Percentiles rank a stretch among this genome's conserved stretches.
Evolutionary conservation across 1,140 invertebrate species (phyloP).

Genomic region (Aethina tumida): DNA sequence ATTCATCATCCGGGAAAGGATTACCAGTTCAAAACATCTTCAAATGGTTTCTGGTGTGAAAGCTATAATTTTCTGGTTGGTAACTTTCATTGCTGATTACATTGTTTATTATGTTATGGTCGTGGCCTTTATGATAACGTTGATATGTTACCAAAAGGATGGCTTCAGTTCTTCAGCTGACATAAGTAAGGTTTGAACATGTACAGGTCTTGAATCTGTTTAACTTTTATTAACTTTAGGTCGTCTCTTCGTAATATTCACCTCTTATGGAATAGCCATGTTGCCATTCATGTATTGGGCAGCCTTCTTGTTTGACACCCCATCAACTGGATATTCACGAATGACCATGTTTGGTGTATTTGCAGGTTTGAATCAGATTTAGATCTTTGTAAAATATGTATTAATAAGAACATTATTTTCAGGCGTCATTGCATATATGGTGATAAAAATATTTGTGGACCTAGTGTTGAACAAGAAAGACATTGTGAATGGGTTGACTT

Average conservation of each 20-base stretch:
- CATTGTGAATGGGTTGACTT: slow-evolving; percentile 49
- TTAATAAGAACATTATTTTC: no score
- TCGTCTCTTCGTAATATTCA: slow-evolving; percentile 26
- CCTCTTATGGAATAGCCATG: slow-evolving; percentile 38
- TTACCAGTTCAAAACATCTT: slow-evolving; percentile 51
- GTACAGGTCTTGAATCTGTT: no score
- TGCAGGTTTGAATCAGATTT: slow-evolving; percentile 48
- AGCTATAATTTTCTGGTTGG: slow-evolving; percentile 58
- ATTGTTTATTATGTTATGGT: slow-evolving; percentile 49
- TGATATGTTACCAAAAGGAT: slow-evolving; percentile 47
- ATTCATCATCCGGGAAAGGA: slow-evolving; percentile 52
- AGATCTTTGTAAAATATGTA: no score
- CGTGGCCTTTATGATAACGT: slow-evolving; percentile 40
- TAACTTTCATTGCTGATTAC: slow-evolving; percentile 63
- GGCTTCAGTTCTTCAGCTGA: slow-evolving; percentile 41
- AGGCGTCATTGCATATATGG: slow-evolving; percentile 56
- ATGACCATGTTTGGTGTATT: slow-evolving; percentile 58
- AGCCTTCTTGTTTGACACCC: slow-evolving; percentile 51
- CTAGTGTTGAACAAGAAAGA: slow-evolving; percentile 44
- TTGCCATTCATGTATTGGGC: slow-evolving; percentile 50
- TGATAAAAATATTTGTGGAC: slow-evolving; percentile 53
- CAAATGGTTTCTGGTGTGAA: slow-evolving; percentile 68
- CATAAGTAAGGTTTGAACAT: slow-evolving; percentile 36
- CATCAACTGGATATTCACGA: slow-evolving; percentile 60
- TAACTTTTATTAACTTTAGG: slow-evolving; percentile 30